These are phyloP conservation scores for Drosophila neutralis DNA, from an alignment of 2,888 invertebrate genomes.

Conservation along the genomic window DNA sequence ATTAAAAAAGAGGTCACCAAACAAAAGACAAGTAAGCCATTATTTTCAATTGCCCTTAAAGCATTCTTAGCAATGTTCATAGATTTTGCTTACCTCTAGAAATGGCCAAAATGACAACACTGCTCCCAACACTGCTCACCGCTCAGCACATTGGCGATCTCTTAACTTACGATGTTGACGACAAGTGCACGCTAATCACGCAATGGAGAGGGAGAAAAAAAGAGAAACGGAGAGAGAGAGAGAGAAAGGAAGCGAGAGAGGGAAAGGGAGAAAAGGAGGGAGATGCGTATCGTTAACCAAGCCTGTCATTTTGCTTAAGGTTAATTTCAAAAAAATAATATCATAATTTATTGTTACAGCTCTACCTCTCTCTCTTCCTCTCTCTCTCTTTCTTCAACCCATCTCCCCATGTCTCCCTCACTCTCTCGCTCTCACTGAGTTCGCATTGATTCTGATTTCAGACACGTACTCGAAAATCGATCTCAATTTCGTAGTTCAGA, in stretches of 20 bases:
- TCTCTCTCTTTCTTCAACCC: background rate
- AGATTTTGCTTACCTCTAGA: background rate
- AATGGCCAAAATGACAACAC: constrained; percentile 13
- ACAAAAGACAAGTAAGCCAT: background rate
- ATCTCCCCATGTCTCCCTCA: background rate
- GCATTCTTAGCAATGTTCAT: background rate
- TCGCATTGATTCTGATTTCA: constrained; percentile 52
- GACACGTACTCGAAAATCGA: constrained; percentile 74
- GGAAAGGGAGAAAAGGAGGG: background rate
- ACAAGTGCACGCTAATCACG: constrained; percentile 74
- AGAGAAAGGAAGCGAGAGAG: background rate
- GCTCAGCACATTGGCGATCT: constrained; percentile 24
- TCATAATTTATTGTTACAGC: constrained; percentile 75
- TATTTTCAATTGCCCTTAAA: background rate
- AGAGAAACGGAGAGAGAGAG: background rate
- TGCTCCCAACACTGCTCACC: background rate
- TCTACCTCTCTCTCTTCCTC: background rate
- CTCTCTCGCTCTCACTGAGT: background rate
- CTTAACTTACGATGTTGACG: constrained; percentile 52
- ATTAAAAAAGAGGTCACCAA: background rate
- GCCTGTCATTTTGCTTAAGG: constrained; percentile 68
- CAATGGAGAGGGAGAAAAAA: constrained; percentile 4
- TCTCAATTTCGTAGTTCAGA: constrained; percentile 80
- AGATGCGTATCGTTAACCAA: constrained; percentile 10
- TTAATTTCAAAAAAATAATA: constrained; percentile 78